Percentiles rank a stretch among this genome's conserved stretches.
Evolutionary conservation across 2,113 vertebrate species (phyloP).

Genomic region (Equus quagga): DNA sequence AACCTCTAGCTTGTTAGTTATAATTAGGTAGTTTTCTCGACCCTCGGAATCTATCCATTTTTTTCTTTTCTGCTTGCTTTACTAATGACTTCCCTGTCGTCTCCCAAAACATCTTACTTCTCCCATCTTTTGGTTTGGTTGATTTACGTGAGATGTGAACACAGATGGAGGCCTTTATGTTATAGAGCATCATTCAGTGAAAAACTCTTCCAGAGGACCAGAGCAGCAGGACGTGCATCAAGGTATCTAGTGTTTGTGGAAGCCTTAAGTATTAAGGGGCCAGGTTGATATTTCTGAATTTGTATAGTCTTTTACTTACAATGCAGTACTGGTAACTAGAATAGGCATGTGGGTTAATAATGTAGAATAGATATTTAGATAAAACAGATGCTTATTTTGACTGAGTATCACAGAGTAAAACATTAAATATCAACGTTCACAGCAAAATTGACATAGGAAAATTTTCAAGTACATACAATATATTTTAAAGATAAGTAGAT

Average conservation of each 20-base stretch:
- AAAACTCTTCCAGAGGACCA: conserved; percentile 96
- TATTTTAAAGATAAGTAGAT: not conserved
- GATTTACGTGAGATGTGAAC: conserved; percentile 84
- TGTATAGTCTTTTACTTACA: conserved; percentile 53
- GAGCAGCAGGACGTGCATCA: conserved; percentile 93
- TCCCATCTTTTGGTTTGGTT: conserved; percentile 85
- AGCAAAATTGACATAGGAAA: not conserved
- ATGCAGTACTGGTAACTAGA: not conserved
- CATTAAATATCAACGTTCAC: not conserved
- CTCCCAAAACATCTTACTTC: conserved; percentile 80
- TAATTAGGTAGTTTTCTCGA: conserved; percentile 71
- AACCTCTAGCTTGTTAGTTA: conserved; percentile 56
- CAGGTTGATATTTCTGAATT: conserved; percentile 18
- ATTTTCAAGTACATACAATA: conserved; percentile 28
- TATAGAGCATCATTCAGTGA: conserved; percentile 94
- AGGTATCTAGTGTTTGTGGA: conserved; percentile 88
- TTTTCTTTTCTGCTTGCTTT: conserved; percentile 84
- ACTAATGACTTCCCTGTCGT: conserved; percentile 88
- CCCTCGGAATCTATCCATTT: conserved; percentile 79
- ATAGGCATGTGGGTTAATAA: conserved; percentile 36
- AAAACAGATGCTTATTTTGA: conserved; percentile 42
- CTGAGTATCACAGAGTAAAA: conserved; percentile 33
- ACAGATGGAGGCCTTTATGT: conserved; percentile 94
- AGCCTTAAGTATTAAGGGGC: conserved; percentile 44
- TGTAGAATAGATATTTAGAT: not conserved